Conservation (phyloP, 2,888 invertebrate genomes). For the Tachystola acroxantha region DNA sequence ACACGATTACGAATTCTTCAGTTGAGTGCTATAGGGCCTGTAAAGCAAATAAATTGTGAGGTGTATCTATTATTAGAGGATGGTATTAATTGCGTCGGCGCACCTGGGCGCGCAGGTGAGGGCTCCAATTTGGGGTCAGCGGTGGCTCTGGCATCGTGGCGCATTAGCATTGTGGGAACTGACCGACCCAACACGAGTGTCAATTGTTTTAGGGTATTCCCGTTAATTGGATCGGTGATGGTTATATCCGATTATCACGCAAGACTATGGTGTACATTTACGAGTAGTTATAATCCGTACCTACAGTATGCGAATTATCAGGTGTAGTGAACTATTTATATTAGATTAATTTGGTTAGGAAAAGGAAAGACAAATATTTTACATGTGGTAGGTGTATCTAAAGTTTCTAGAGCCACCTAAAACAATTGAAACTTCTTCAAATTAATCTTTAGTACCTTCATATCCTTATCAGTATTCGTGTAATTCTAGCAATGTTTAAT, state of each 20-base stretch:
- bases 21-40: slow-evolving; percentile 39
- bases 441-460: too few species aligned
- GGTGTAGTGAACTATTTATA: too few species aligned
- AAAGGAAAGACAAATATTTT: too few species aligned
- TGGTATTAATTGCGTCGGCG: slow-evolving; percentile 63
- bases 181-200: slow-evolving; percentile 26
- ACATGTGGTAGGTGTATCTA: too few species aligned
- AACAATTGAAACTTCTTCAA: too few species aligned
- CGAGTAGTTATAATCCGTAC: too few species aligned
- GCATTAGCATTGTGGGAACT: slow-evolving; percentile 46
- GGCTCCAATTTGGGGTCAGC: slow-evolving; percentile 63
- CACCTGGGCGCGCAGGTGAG: slow-evolving; percentile 74
- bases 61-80: slow-evolving; percentile 58
- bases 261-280: too few species aligned
- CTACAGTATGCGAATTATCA: too few species aligned
- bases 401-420: too few species aligned
- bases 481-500: too few species aligned
- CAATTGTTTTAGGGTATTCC: slow-evolving; percentile 21
- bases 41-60: slow-evolving; percentile 58
- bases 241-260: slow-evolving; percentile 14
- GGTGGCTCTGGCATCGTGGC: slow-evolving; percentile 50
- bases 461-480: too few species aligned
- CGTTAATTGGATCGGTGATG: slow-evolving; percentile 21
- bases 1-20: slow-evolving; percentile 30
- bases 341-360: too few species aligned